Percentiles rank a stretch among this genome's conserved stretches.
phyloP scores from a whole-genome alignment of 2,888 invertebrate genomes.

The Coenonympha glycerion region DNA sequence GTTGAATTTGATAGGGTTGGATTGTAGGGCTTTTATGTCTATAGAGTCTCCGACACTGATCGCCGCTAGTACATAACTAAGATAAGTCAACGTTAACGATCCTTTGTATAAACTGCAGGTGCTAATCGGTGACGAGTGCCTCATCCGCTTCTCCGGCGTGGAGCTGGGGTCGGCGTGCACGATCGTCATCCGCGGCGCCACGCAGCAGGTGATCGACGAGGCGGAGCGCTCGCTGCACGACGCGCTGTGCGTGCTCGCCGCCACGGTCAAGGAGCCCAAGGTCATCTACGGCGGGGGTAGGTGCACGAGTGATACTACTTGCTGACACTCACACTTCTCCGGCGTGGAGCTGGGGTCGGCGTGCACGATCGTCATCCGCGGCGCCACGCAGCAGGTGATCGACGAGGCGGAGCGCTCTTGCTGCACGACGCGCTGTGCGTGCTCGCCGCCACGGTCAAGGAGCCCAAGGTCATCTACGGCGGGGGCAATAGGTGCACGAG shows the following conservation, averaged over 20 bases:
- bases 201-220: slow-evolving; percentile 96
- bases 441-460: slow-evolving; percentile 94
- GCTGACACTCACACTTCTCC: too few species aligned
- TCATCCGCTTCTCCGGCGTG: slow-evolving; percentile 96
- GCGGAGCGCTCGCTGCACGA: slow-evolving; percentile 99
- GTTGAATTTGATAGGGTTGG: neutral
- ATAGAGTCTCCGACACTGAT: too few species aligned
- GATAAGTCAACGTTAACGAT: too few species aligned
- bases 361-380: slow-evolving; percentile 96
- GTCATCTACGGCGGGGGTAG: slow-evolving; percentile 93
- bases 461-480: slow-evolving; percentile 92
- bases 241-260: slow-evolving; percentile 96
- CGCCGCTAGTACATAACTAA: too few species aligned
- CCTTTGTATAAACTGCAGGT: too few species aligned
- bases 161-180: slow-evolving; percentile 97
- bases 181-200: slow-evolving; percentile 97
- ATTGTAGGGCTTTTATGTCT: neutral
- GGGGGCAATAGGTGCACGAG: slow-evolving; percentile 83
- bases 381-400: slow-evolving; percentile 95
- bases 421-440: slow-evolving; percentile 99
- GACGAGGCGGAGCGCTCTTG: slow-evolving; percentile 99
- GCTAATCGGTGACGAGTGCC: slow-evolving; percentile 98
- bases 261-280: slow-evolving; percentile 94
- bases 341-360: slow-evolving; percentile 97
- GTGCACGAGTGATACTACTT: too few species aligned